Evolutionary conservation across 2,888 invertebrate genomes (phyloP).

Genomic region (Lasioglossum zephyrum): DNA sequence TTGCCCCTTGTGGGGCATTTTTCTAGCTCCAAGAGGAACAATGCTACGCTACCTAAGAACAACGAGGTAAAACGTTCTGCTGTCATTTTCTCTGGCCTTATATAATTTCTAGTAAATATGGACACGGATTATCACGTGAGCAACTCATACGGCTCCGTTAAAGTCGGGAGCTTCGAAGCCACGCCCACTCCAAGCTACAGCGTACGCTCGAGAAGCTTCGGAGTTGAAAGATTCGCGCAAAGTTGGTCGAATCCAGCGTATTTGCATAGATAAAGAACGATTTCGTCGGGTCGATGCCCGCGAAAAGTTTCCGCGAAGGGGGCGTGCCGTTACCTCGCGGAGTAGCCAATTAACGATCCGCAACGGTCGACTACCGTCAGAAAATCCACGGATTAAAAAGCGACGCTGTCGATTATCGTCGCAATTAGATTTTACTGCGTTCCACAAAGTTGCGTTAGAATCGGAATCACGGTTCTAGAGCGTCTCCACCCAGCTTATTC

Average conservation of each 20-base stretch:
- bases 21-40: neutral
- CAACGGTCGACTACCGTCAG: neutral
- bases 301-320: neutral
- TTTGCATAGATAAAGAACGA: slow-evolving; percentile 4
- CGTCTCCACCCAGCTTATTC: neutral
- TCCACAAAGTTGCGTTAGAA: neutral
- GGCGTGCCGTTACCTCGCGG: neutral
- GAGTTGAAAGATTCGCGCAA: neutral
- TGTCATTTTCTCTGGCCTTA: neutral
- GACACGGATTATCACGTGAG: neutral
- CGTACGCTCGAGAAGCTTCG: neutral
- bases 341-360: neutral
- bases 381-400: neutral
- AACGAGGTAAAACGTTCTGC: neutral
- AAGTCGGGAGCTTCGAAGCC: neutral
- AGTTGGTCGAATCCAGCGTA: neutral
- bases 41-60: neutral
- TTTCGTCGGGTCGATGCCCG: neutral
- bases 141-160: neutral
- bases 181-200: neutral
- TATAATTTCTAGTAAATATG: neutral
- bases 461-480: neutral
- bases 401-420: neutral
- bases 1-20: neutral
- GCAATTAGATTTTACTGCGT: slow-evolving; percentile 12